Evolutionary conservation across 2,888 invertebrate species (phyloP).

Genomic region (Aspidapion aeneum): DNA sequence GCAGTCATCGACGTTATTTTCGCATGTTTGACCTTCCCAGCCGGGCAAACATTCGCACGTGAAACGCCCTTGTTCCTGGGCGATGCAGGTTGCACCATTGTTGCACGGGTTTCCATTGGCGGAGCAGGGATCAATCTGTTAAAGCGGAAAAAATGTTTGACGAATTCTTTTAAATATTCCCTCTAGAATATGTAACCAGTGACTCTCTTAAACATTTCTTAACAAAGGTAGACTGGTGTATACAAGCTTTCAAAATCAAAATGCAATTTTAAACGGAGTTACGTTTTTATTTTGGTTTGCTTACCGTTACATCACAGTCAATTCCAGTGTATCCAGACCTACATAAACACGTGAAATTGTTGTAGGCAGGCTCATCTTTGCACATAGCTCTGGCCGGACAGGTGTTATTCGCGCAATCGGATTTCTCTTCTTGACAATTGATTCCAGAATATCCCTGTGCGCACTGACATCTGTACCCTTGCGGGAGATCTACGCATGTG

Average conservation of each 20-base stretch:
- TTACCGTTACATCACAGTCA: constrained; percentile 85
- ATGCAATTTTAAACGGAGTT: too few species aligned
- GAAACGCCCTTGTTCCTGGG: constrained; percentile 87
- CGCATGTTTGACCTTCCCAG: constrained; percentile 96
- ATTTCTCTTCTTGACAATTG: constrained; percentile 91
- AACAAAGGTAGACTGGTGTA: too few species aligned
- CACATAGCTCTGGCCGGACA: constrained; percentile 97
- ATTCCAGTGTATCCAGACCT: constrained; percentile 91
- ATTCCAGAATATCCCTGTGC: constrained; percentile 84
- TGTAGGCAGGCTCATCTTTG: constrained; percentile 87
- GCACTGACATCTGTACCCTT: constrained; percentile 87
- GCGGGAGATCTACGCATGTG: constrained; percentile 86
- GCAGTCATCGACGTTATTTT: constrained; percentile 91
- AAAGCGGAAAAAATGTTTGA: constrained; percentile 30
- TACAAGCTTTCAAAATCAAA: too few species aligned
- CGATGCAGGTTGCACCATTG: constrained; percentile 86
- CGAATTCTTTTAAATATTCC: neutral
- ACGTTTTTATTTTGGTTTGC: too few species aligned
- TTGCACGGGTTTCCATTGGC: constrained; percentile 88
- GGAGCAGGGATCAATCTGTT: constrained; percentile 83
- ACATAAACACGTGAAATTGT: constrained; percentile 90
- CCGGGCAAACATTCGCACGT: constrained; percentile 95
- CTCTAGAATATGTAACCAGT: neutral
- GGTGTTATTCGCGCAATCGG: constrained; percentile 84
- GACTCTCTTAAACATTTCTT: too few species aligned